A percentile compares a stretch with the other conserved stretches of the same genome.
Evolutionary conservation across 2,888 invertebrate species (phyloP).

Genomic region (Yponomeuta evonymella): DNA sequence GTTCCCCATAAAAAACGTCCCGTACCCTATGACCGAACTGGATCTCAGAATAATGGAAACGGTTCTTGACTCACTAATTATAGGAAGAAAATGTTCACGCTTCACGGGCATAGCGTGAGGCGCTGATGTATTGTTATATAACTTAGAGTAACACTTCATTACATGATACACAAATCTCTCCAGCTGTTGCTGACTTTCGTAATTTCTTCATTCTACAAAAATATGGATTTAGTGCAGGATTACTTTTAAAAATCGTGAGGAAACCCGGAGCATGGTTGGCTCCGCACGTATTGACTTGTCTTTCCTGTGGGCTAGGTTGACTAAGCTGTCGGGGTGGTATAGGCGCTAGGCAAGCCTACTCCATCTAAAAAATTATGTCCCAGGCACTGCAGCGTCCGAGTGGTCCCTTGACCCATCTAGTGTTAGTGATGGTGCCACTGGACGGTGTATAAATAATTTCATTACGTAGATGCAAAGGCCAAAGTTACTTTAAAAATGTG

Average conservation of each 20-base stretch:
- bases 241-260: neutral
- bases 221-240: neutral
- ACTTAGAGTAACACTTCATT: neutral
- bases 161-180: neutral
- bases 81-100: neutral
- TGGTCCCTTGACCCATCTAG: no score
- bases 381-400: no score
- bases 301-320: neutral
- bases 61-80: neutral
- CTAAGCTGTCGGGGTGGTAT: neutral
- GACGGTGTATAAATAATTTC: no score
- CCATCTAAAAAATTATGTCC: no score
- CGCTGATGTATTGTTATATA: conserved; percentile 3
- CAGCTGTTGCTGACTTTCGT: neutral
- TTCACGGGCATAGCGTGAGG: neutral
- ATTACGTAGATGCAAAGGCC: no score
- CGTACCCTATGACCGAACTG: neutral
- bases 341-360: neutral
- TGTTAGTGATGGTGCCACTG: no score
- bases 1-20: neutral
- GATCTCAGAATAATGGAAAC: neutral
- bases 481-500: no score
- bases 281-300: neutral
- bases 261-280: neutral
- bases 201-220: neutral